Percentiles rank a stretch among this genome's conserved stretches.
Conservation (phyloP, 23 tunicate genomes). For the Oikopleura dioica region DNA sequence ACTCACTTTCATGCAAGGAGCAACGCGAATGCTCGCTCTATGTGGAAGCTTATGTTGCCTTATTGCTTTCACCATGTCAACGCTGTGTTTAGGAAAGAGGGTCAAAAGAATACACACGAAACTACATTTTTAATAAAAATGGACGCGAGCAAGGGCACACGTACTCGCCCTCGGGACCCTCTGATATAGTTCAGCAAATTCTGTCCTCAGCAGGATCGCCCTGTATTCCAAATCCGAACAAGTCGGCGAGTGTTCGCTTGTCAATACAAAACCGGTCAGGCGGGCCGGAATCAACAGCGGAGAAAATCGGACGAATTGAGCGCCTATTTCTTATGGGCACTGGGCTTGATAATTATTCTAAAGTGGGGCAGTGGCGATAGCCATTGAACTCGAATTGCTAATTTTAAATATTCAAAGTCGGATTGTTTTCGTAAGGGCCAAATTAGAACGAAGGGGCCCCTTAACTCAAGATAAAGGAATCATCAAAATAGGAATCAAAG, state of each 20-base stretch:
- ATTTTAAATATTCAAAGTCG: too few relatives aligned
- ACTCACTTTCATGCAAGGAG: background rate
- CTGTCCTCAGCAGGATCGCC: background rate
- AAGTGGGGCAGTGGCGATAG: too few relatives aligned
- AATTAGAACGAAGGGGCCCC: too few relatives aligned
- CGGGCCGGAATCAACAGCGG: background rate
- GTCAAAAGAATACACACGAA: background rate
- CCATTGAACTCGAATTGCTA: too few relatives aligned
- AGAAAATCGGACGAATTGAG: background rate
- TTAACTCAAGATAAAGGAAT: too few relatives aligned
- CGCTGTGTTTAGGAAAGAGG: background rate
- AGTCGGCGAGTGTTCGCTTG: background rate
- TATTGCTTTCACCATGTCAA: background rate
- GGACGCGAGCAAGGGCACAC: background rate
- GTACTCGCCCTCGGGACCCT: background rate
- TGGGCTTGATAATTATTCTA: background rate
- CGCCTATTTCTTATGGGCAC: background rate
- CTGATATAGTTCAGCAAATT: background rate
- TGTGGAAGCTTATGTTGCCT: background rate
- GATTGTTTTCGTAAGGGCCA: too few relatives aligned
- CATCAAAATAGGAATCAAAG: background rate
- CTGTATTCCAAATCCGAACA: background rate
- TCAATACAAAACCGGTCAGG: background rate
- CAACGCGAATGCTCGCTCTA: background rate
- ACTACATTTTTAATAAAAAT: background rate